phyloP scores from a whole-genome alignment of 2,888 invertebrate genomes.

The Drosophila flavopinicola region DNA sequence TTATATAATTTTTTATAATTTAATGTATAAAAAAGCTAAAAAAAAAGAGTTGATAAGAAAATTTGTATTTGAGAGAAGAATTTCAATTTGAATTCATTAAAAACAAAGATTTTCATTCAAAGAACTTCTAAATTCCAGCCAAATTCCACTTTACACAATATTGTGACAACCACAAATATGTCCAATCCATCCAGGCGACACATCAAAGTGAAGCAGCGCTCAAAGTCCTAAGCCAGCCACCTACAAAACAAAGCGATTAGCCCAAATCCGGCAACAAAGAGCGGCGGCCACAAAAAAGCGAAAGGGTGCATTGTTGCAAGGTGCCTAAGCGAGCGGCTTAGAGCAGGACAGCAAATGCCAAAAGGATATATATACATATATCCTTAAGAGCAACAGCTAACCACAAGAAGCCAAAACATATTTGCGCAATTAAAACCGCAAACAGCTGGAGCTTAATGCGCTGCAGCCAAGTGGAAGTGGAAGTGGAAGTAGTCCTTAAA shows the following conservation, averaged over 20 bases:
- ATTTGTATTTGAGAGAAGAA: too few species aligned
- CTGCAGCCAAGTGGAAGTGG: conserved; percentile 18
- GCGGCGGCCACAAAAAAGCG: conserved; percentile 5
- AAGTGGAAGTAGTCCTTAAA: conserved; percentile 3
- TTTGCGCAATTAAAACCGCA: conserved; percentile 33
- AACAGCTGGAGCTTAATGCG: conserved; percentile 43
- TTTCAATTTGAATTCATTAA: too few species aligned
- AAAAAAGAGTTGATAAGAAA: too few species aligned
- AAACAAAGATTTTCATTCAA: too few species aligned
- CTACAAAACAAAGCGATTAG: conserved; percentile 62
- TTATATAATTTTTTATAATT: too few species aligned
- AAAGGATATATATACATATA: background rate
- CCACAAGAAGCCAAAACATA: conserved; percentile 49
- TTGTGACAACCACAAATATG: background rate
- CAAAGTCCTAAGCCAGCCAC: conserved; percentile 47
- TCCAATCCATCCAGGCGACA: conserved; percentile 13
- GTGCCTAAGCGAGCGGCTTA: conserved; percentile 48
- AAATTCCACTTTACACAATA: too few species aligned
- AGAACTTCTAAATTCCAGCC: too few species aligned
- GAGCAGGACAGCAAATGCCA: conserved; percentile 1
- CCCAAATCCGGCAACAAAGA: conserved; percentile 59
- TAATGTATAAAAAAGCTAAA: too few species aligned
- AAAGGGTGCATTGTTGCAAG: conserved; percentile 60
- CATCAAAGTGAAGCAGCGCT: conserved; percentile 45
- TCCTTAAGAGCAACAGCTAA: conserved; percentile 2